These are phyloP conservation scores for Rhineura floridana DNA, from an alignment of 2,113 vertebrate species.

Conservation along the genomic window DNA sequence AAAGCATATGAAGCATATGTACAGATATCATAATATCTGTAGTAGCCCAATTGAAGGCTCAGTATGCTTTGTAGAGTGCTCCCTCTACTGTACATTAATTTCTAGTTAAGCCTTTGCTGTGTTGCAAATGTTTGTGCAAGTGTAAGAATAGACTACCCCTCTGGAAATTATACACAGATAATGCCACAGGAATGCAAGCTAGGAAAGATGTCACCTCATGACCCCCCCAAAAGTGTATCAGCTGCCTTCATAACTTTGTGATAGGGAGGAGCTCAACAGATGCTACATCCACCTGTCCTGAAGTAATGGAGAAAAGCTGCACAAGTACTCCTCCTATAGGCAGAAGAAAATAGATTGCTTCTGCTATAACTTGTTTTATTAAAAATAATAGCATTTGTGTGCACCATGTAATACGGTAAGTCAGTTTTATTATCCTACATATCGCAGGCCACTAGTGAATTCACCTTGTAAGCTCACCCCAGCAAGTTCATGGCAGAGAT, in stretches of 20 bases:
- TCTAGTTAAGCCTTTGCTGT: not conserved
- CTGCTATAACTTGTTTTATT: not conserved
- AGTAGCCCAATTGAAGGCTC: not conserved
- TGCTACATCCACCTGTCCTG: not conserved
- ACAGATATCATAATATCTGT: not conserved
- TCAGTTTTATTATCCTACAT: not conserved
- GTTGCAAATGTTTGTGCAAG: not conserved
- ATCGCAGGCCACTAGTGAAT: not conserved
- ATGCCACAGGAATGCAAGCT: not conserved
- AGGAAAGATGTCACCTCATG: not conserved
- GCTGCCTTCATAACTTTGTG: not conserved
- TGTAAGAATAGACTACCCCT: not conserved
- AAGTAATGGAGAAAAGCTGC: not conserved
- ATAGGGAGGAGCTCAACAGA: not conserved
- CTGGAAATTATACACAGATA: not conserved
- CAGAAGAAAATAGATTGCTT: not conserved
- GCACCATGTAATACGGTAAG: not conserved
- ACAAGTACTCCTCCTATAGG: not conserved
- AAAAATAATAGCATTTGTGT: not conserved
- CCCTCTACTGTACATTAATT: constrained; percentile 18
- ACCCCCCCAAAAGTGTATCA: not conserved
- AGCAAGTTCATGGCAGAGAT: not conserved
- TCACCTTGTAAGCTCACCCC: too few relatives aligned
- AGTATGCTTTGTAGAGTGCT: not conserved
- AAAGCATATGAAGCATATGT: too few relatives aligned